Evolutionary conservation across 2,797 vertebrate genomes (phyloP), one percentile per base, ranked within the genome.

Genomic region (Caiman crocodilus): DNA sequence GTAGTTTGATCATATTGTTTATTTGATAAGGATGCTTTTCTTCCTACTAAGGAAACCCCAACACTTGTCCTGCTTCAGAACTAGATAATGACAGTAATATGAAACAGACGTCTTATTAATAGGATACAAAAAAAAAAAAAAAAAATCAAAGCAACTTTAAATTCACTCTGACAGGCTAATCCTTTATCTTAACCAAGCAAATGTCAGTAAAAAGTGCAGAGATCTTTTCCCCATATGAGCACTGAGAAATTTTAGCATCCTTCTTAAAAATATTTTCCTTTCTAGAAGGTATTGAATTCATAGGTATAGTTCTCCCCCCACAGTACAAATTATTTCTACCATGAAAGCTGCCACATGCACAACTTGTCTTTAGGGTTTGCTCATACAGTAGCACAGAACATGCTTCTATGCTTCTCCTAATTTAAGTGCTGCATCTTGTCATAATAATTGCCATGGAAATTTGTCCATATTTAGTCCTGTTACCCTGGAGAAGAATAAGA

Each of bases 381-480:
- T 2, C 67, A 58, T 59, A 0, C 2, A 78, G 85, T 79, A 55
- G 76, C 55, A 21, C 88, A 8, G 50, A 89, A 18, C 0, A 0
- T 85, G 90, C 91, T 82, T 77, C 96, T 97, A 0, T 85, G 90
- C 91, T 82, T 77, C 96, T 97, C 93, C 92, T 12, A 0, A 94
- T 95, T 93, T 87, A 94, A 85, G 82, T 69, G 32, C 82, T 5
- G 17, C 94, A 97, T 96, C 94, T 96, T 95, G 92, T 25, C 0
- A 3, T 90, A 95, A 85, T 90, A 76, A 91, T 98, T 96, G 93
- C 97, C 96, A 97, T 97, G 95, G 97, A 97, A 97, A 97, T 95
- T 16, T 59, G 58, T 89, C 96, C 96, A 30, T 93, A 96, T 96
- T 96, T 97, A 97, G 95, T 94, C 93, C 89, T 0, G 94, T 97